These are phyloP conservation scores for Australoheros facetus DNA, from an alignment of 2,797 vertebrate genomes.

Conservation along the genomic window DNA sequence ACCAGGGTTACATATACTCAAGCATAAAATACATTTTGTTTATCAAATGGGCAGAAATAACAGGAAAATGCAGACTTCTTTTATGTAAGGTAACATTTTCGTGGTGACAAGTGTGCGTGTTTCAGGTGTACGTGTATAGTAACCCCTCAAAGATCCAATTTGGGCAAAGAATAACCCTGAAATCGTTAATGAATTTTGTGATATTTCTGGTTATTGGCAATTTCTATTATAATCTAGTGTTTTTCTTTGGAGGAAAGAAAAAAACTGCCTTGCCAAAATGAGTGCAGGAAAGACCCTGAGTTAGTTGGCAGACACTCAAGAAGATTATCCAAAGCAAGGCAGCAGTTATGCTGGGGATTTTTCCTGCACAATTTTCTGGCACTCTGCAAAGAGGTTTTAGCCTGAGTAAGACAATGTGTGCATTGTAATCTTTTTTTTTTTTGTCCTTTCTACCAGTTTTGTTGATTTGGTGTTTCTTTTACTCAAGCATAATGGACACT, in stretches of 20 bases:
- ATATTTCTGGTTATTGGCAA: background rate
- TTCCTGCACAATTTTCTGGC: background rate
- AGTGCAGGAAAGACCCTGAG: background rate
- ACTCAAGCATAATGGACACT: background rate
- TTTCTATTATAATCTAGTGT: background rate
- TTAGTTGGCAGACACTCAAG: background rate
- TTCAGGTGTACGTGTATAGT: too few relatives aligned
- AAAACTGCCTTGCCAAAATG: too few relatives aligned
- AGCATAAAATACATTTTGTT: background rate
- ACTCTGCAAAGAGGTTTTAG: background rate
- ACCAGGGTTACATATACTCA: background rate
- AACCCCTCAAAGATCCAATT: background rate
- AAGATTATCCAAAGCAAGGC: background rate
- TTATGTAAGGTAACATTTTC: too few relatives aligned
- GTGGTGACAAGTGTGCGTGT: too few relatives aligned
- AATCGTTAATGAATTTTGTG: background rate
- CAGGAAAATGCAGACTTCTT: too few relatives aligned
- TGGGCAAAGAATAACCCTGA: background rate
- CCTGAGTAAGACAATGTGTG: background rate
- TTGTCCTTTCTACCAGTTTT: too few relatives aligned
- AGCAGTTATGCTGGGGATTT: background rate
- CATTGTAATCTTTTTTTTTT: rapidly evolving
- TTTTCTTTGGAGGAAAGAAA: background rate
- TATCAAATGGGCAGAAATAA: too few relatives aligned
- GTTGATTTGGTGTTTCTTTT: background rate